Evolutionary conservation across 2,113 vertebrate genomes (phyloP).

Genomic region (Aspiorhynchus laticeps): DNA sequence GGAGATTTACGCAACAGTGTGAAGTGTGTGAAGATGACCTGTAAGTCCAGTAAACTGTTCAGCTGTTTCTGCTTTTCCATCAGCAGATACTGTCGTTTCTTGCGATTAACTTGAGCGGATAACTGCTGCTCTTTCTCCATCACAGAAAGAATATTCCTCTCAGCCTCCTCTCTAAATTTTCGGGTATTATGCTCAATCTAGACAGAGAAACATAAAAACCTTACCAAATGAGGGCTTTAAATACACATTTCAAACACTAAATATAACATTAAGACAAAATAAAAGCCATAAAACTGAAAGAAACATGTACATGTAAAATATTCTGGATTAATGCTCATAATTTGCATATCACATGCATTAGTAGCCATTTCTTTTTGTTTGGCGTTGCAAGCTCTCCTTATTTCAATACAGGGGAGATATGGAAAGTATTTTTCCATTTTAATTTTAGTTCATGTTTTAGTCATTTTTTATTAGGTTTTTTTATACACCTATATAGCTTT

Average conservation of each 20-base stretch:
- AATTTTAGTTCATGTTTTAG: no score
- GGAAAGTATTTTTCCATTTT: no score
- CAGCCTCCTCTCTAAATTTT: slow-evolving; percentile 74
- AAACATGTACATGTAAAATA: no score
- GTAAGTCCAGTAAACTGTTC: slow-evolving; percentile 72
- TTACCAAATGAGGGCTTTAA: neutral
- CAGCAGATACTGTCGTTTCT: slow-evolving; percentile 69
- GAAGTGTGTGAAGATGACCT: slow-evolving; percentile 69
- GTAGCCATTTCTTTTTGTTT: no score
- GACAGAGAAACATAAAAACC: slow-evolving; percentile 21
- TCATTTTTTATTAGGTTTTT: no score
- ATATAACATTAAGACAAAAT: neutral
- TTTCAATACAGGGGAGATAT: no score
- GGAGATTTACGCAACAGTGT: neutral
- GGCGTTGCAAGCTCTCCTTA: no score
- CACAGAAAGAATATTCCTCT: slow-evolving; percentile 70
- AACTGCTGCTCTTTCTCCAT: slow-evolving; percentile 74
- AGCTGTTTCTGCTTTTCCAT: slow-evolving; percentile 70
- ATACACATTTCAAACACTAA: neutral
- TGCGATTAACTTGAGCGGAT: slow-evolving; percentile 60
- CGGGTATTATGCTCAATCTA: slow-evolving; percentile 78
- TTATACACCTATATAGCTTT: no score
- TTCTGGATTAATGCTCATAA: no score
- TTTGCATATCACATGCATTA: no score
- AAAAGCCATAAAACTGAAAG: neutral